Evolutionary conservation across 2,888 invertebrate species (phyloP), one percentile per base, ranked within the genome.

Genomic region (Caenorhabditis sp.): DNA sequence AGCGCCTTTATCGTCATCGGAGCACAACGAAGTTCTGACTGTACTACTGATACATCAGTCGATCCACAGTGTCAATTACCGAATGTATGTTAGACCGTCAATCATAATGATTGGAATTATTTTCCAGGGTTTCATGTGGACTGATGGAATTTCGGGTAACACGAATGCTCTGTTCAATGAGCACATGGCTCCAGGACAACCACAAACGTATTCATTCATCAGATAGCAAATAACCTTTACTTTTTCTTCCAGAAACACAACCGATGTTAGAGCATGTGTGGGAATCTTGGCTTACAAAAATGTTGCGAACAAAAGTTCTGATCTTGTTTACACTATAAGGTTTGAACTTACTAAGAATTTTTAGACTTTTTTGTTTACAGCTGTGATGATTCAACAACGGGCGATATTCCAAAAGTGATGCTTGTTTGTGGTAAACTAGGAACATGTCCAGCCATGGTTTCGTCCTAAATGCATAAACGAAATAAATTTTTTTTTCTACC

Each of bases 361-460:
- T 23, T 59, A 37, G 5, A 14, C 24, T 10, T 17, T 31, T 19
- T 26, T 10, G 24, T 23, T 59, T 61, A 26, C 50, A 69, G 69
- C 37, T 70, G 69, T 23, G 50, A 65, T n/a, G 57, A 61, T 0
- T 37, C 58, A 1, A 57, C 65, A 10, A 53, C 65, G 4, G 54
- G 62, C n/a, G 27, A 31, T 61, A 54, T 62, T 49, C 65, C 61
- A 12, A 58, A 66, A 36, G 62, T 65, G 23, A 23, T 70, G 6
- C 37, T 66, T 4, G 65, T 70, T 0, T 70, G 69, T 27, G 69
- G 69, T 17, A 65, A 70, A 49, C 31, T 54, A 10, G 69, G 62
- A 50, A 53, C 66, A 2, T 70, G 69, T 36, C 54, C 58, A 3
- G 65, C 26, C 58, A 37, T 24, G 17, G 17, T 23, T 1, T 23